Conservation (phyloP, 1,140 invertebrate genomes). For the Magallana gigas region DNA sequence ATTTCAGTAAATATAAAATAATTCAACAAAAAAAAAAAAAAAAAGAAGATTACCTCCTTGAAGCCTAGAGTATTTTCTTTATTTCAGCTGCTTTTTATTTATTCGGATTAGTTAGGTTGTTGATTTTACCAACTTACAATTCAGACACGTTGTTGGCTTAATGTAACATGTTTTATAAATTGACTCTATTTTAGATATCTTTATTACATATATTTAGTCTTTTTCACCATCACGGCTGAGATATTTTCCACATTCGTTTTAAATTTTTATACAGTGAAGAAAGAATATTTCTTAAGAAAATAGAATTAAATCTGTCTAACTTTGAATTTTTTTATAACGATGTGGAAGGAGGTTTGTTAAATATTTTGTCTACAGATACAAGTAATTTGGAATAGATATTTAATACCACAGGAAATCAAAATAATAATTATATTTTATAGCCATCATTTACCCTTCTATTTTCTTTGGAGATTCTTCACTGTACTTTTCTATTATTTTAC, state of each 20-base stretch:
- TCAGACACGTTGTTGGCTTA: slow-evolving; percentile 7
- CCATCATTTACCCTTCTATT: too few relatives aligned
- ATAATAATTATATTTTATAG: neutral
- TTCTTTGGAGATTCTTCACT: neutral
- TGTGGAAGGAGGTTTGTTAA: too few relatives aligned
- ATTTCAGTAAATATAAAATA: neutral
- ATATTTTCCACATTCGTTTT: slow-evolving; percentile 11
- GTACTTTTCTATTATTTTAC: neutral
- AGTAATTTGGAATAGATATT: too few relatives aligned
- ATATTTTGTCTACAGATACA: too few relatives aligned
- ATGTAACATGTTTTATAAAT: slow-evolving; percentile 13
- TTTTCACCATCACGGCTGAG: slow-evolving; percentile 12
- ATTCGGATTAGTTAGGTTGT: neutral
- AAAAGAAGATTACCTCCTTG: neutral
- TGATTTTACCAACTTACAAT: neutral
- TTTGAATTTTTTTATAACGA: neutral
- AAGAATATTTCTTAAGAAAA: neutral
- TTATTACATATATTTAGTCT: neutral
- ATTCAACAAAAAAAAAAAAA: neutral
- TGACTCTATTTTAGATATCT: neutral
- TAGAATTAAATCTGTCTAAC: neutral
- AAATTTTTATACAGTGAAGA: neutral
- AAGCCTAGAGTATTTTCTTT: slow-evolving; percentile 5
- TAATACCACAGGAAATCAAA: too few relatives aligned
- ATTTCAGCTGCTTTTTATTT: neutral